Percentiles rank a stretch among this genome's conserved stretches.
Evolutionary conservation across 2,113 vertebrate genomes (phyloP).

Genomic region (Myotis davidii): DNA sequence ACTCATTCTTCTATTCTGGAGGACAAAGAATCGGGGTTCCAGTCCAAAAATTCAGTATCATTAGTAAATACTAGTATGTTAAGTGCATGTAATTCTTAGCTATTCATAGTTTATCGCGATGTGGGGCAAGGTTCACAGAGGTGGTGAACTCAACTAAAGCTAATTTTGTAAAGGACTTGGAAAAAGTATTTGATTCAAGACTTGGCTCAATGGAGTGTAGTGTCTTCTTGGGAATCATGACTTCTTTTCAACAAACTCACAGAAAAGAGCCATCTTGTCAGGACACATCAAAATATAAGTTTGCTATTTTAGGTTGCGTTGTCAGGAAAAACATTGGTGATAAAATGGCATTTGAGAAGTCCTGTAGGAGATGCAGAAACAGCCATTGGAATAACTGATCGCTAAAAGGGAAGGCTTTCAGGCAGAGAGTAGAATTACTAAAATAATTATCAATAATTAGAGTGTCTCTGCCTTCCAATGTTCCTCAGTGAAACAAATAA

Average conservation of each 20-base stretch:
- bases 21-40: no score
- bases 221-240: neutral
- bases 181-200: neutral
- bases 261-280: neutral
- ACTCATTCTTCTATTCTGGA: no score
- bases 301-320: neutral
- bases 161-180: neutral
- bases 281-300: neutral
- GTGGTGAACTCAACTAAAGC: neutral
- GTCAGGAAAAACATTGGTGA: neutral
- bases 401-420: neutral
- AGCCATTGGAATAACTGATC: neutral
- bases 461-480: neutral
- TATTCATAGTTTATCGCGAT: neutral
- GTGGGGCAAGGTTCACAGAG: neutral
- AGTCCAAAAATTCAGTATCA: no score
- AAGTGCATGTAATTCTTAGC: neutral
- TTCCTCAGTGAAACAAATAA: slow-evolving; percentile 54
- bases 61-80: neutral
- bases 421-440: neutral
- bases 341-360: neutral
- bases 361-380: neutral
- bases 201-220: neutral
- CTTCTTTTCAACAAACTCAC: neutral
- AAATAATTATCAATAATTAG: neutral